Evolutionary conservation across 2,113 vertebrate genomes (phyloP).

Genomic region (Cygnus buccinator): DNA sequence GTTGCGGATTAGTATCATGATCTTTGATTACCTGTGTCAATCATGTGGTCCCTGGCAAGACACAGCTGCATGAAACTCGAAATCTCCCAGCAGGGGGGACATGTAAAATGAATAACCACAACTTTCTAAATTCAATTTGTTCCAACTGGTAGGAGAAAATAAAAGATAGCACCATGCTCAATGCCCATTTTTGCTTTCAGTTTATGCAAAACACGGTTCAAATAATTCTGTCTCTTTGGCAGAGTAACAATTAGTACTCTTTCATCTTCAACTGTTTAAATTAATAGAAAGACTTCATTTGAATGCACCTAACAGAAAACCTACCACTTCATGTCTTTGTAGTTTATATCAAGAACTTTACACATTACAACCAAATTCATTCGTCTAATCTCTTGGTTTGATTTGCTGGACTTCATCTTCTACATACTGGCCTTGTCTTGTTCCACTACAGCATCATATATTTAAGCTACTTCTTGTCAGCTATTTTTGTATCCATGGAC

Average conservation of each 20-base stretch:
- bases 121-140: neutral
- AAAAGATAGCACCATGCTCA: neutral
- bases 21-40: slow-evolving; percentile 54
- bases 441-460: neutral
- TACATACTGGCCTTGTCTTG: neutral
- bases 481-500: neutral
- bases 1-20: slow-evolving; percentile 3
- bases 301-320: neutral
- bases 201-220: neutral
- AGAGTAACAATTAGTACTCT: neutral
- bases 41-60: slow-evolving; percentile 2
- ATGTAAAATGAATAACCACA: neutral
- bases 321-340: neutral
- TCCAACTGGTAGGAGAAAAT: neutral
- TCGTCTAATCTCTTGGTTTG: neutral
- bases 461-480: neutral
- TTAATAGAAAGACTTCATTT: neutral
- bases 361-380: neutral
- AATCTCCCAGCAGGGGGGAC: neutral
- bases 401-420: neutral
- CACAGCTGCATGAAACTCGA: neutral
- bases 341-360: neutral
- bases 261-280: neutral
- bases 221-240: neutral
- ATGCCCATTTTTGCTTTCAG: neutral